phyloP scores from a whole-genome alignment of 2,797 vertebrate species.

The Coluber constrictor region DNA sequence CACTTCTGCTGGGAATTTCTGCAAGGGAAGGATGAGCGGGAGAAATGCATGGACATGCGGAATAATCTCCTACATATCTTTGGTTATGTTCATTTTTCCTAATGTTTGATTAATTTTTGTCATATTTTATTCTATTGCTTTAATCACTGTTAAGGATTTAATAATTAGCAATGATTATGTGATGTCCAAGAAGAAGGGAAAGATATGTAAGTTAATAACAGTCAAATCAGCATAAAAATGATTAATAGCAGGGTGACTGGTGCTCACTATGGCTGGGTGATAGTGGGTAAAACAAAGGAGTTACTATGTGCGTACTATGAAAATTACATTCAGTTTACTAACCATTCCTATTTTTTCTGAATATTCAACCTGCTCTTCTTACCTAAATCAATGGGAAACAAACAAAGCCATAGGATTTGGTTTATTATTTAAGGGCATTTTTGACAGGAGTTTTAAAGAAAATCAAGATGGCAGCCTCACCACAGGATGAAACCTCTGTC shows the following conservation, averaged over 20 bases:
- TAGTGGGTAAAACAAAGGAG: background rate
- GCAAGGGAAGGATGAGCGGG: background rate
- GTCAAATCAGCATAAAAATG: background rate
- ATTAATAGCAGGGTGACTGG: background rate
- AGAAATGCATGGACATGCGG: background rate
- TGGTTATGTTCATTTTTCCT: background rate
- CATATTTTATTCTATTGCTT: background rate
- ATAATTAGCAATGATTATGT: background rate
- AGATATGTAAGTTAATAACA: background rate
- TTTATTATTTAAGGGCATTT: background rate
- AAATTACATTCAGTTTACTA: background rate
- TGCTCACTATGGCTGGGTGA: background rate
- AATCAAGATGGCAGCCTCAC: background rate
- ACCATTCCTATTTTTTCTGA: background rate
- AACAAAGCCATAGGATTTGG: background rate
- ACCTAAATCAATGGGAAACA: background rate
- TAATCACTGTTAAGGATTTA: background rate
- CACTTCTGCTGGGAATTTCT: background rate
- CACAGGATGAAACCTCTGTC: background rate
- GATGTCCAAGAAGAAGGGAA: background rate
- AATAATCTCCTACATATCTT: background rate
- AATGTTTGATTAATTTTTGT: background rate
- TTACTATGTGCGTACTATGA: background rate
- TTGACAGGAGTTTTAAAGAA: background rate
- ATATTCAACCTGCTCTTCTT: background rate